Percentiles rank a stretch among this genome's conserved stretches.
These are phyloP conservation scores for Apamea epomidion DNA, from an alignment of 2,888 invertebrate species.

Conservation along the genomic window DNA sequence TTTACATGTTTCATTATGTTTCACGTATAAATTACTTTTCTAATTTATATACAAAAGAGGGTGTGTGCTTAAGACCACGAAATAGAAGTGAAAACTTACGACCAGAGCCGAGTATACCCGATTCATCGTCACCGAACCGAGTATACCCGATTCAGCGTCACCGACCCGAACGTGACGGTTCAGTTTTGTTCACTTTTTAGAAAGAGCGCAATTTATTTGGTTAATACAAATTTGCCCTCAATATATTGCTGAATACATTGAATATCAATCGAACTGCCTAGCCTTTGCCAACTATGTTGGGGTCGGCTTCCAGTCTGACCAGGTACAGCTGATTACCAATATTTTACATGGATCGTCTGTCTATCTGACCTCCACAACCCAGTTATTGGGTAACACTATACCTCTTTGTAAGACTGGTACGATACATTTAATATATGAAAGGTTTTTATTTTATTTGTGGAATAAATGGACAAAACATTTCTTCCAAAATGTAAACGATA, in stretches of 20 bases:
- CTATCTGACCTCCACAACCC: neutral
- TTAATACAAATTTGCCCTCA: neutral
- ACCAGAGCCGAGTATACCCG: neutral
- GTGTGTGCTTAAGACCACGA: too few relatives aligned
- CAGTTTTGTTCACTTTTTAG: neutral
- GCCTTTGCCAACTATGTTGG: neutral
- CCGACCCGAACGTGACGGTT: neutral
- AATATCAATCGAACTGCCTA: neutral
- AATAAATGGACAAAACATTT: neutral
- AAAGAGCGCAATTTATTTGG: neutral
- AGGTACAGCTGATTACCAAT: neutral
- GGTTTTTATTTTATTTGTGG: neutral
- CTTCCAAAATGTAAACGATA: neutral
- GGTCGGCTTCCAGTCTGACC: neutral
- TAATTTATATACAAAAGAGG: neutral
- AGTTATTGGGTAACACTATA: neutral
- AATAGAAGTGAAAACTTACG: neutral
- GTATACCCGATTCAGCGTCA: neutral
- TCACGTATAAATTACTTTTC: neutral
- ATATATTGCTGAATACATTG: neutral
- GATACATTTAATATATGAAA: neutral
- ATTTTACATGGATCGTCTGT: neutral
- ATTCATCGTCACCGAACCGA: neutral
- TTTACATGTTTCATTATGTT: neutral
- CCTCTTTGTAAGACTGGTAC: neutral